phyloP scores from a whole-genome alignment of 1,140 invertebrate genomes.

The Drosophila miranda region DNA sequence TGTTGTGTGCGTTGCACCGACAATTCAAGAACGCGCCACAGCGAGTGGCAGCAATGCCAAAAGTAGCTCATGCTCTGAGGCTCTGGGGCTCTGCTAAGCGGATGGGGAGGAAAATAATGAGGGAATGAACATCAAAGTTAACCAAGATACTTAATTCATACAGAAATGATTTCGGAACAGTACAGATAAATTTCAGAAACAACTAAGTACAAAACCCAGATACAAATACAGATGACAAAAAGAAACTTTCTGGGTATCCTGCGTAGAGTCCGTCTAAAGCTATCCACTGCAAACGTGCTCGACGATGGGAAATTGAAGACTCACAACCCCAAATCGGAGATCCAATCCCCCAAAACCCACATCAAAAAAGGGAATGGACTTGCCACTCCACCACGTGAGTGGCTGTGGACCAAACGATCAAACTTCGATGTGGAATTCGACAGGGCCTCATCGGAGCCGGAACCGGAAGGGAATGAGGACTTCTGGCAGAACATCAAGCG shows the following conservation, averaged over 20 bases:
- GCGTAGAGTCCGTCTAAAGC: conserved; percentile 13
- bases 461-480: not conserved
- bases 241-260: conserved; percentile 26
- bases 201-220: not conserved
- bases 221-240: not conserved
- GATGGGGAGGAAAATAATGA: conserved; percentile 4
- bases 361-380: not conserved
- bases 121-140: conserved; percentile 18
- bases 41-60: conserved; percentile 19
- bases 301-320: not conserved
- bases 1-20: conserved; percentile 33
- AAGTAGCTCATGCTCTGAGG: conserved; percentile 28
- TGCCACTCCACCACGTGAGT: not conserved
- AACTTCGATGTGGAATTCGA: not conserved
- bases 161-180: not conserved
- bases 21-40: conserved; percentile 46
- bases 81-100: not conserved
- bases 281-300: not conserved
- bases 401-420: not conserved
- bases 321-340: too few species aligned
- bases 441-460: not conserved
- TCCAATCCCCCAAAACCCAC: not conserved
- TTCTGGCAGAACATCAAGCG: conserved; percentile 44
- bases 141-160: not conserved
- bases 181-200: conserved; percentile 7